These are phyloP conservation scores for Odontesthes bonariensis DNA, from an alignment of 2,113 vertebrate species.

Conservation along the genomic window DNA sequence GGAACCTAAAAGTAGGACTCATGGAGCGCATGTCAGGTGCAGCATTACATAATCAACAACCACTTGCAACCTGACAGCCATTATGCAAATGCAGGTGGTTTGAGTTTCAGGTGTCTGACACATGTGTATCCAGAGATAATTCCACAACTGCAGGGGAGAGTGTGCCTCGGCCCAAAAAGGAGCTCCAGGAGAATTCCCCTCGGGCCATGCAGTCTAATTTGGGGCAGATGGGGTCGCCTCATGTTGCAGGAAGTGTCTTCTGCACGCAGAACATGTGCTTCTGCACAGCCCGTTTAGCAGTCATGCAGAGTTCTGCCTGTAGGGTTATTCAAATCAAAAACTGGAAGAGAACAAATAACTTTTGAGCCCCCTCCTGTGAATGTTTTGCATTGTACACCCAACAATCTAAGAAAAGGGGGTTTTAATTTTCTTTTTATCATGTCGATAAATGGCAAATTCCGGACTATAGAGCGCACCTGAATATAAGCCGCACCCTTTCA, in stretches of 20 bases:
- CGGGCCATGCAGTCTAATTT: constrained; percentile 14
- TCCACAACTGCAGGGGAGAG: constrained; percentile 34
- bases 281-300: background rate
- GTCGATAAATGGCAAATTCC: no score
- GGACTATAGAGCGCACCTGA: no score
- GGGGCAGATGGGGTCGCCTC: constrained; percentile 12
- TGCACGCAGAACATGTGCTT: constrained; percentile 8
- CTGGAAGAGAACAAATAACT: no score
- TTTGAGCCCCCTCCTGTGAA: background rate
- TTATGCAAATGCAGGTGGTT: constrained; percentile 56
- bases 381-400: background rate
- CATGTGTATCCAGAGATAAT: constrained; percentile 4
- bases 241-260: constrained; percentile 3
- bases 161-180: background rate
- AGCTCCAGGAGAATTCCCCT: constrained; percentile 17
- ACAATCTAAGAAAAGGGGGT: no score
- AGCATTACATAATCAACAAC: constrained; percentile 32
- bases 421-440: no score
- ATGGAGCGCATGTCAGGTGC: constrained; percentile 20
- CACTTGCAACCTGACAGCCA: constrained; percentile 19
- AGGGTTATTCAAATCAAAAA: no score
- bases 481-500: no score
- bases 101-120: constrained; percentile 26
- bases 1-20: no score
- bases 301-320: no score